Conservation (phyloP, 2,797 vertebrate species). For the Arnoldichthys spilopterus region DNA sequence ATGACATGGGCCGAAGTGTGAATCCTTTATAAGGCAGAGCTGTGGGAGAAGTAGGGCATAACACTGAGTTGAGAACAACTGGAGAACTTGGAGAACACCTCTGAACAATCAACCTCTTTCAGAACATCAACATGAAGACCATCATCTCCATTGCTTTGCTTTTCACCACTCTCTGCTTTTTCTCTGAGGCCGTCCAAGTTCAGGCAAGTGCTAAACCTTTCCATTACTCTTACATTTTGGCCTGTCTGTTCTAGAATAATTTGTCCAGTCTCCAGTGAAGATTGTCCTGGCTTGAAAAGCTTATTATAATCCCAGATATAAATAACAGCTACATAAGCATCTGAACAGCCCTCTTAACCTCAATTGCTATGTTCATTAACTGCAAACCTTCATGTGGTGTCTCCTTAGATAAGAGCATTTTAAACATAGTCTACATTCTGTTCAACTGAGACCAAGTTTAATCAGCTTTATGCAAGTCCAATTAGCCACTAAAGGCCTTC, state of each 20-base stretch:
- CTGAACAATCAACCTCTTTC: slow-evolving; percentile 3
- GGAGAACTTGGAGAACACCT: slow-evolving; percentile 47
- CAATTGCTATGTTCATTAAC: background rate
- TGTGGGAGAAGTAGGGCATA: slow-evolving; percentile 50
- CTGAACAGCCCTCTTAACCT: background rate
- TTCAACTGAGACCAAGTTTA: background rate
- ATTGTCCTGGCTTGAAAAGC: background rate
- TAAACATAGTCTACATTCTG: background rate
- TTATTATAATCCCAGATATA: background rate
- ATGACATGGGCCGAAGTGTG: background rate
- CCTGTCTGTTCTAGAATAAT: background rate
- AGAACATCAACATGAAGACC: slow-evolving; percentile 71
- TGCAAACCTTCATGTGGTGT: background rate
- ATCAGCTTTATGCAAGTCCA: background rate
- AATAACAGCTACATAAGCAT: background rate
- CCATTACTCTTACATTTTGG: background rate
- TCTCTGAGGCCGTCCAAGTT: slow-evolving; percentile 74
- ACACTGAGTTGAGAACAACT: slow-evolving; percentile 52
- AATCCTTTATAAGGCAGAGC: slow-evolving; percentile 70
- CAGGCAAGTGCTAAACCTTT: slow-evolving; percentile 69
- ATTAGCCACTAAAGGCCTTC: background rate
- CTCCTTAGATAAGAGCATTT: background rate
- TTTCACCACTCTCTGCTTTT: slow-evolving; percentile 65
- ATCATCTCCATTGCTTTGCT: slow-evolving; percentile 62
- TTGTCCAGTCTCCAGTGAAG: background rate